These are phyloP conservation scores for Micronycteris hirsuta DNA, from an alignment of 2,113 vertebrate species.

Conservation along the genomic window DNA sequence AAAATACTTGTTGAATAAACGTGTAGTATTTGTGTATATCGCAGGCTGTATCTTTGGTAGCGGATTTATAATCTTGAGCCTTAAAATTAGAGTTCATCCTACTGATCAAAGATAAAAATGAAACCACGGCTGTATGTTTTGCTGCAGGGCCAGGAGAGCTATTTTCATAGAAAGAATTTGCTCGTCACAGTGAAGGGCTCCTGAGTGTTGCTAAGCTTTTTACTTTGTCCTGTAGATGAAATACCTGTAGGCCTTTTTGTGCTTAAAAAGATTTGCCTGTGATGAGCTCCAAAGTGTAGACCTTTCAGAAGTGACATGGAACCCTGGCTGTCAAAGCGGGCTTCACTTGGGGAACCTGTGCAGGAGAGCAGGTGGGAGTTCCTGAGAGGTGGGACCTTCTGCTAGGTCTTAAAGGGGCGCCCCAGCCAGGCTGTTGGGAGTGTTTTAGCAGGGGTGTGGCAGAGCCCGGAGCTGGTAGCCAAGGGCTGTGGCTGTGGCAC, in stretches of 20 bases:
- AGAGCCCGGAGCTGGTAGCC: too few species aligned
- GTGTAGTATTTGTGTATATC: not conserved
- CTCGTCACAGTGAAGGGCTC: not conserved
- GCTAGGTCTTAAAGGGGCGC: too few species aligned
- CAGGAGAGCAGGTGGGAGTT: not conserved
- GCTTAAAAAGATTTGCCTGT: not conserved
- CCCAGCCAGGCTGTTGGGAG: too few species aligned
- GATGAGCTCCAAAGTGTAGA: not conserved
- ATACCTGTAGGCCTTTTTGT: not conserved
- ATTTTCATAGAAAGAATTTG: not conserved
- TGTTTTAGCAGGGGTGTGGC: too few species aligned
- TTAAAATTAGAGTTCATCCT: not conserved
- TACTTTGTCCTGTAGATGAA: not conserved
- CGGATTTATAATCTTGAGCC: not conserved
- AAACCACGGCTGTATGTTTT: not conserved
- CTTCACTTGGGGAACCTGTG: not conserved
- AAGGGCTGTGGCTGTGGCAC: too few species aligned
- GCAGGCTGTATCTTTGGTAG: not conserved
- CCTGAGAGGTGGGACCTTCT: too few species aligned
- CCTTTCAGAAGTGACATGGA: not conserved
- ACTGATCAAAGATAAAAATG: not conserved
- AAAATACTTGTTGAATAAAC: not conserved
- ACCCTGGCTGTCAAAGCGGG: not conserved
- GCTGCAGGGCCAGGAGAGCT: not conserved
- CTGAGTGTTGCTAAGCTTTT: not conserved